Percentiles rank a stretch among this genome's conserved stretches.
phyloP scores from a whole-genome alignment of 2,113 vertebrate genomes.

The Varanus komodoensis region DNA sequence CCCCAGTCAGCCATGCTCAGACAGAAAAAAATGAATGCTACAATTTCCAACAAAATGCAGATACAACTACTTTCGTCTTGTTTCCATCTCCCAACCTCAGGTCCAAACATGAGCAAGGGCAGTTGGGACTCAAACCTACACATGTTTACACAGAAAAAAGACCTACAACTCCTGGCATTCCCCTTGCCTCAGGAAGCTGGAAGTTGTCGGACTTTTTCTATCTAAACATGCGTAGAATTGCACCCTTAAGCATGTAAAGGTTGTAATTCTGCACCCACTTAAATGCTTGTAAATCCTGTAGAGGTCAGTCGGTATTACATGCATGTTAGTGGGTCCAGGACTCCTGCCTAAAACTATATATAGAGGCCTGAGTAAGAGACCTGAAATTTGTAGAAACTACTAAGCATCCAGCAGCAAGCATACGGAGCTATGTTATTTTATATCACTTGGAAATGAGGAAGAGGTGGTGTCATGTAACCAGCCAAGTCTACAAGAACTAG shows the following conservation, averaged over 20 bases:
- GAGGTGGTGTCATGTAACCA: constrained; percentile 41
- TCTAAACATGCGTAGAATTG: too few species aligned
- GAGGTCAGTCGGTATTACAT: constrained; percentile 15
- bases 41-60: too few species aligned
- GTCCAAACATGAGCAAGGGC: too few species aligned
- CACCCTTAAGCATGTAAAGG: neutral
- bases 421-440: constrained; percentile 32
- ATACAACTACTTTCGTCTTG: too few species aligned
- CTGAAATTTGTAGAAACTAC: neutral
- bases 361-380: constrained; percentile 31
- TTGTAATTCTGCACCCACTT: neutral
- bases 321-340: constrained; percentile 3
- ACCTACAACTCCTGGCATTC: too few species aligned
- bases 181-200: too few species aligned
- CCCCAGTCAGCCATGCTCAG: too few species aligned
- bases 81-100: too few species aligned
- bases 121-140: too few species aligned
- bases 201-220: too few species aligned
- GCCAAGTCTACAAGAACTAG: constrained; percentile 19
- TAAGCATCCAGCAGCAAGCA: constrained; percentile 36
- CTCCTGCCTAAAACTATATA: constrained; percentile 26
- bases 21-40: too few species aligned
- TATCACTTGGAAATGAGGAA: constrained; percentile 35
- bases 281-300: constrained; percentile 5
- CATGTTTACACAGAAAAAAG: too few species aligned